These are phyloP conservation scores for Hydriomena furcata DNA, from an alignment of 2,888 invertebrate species.

Conservation along the genomic window DNA sequence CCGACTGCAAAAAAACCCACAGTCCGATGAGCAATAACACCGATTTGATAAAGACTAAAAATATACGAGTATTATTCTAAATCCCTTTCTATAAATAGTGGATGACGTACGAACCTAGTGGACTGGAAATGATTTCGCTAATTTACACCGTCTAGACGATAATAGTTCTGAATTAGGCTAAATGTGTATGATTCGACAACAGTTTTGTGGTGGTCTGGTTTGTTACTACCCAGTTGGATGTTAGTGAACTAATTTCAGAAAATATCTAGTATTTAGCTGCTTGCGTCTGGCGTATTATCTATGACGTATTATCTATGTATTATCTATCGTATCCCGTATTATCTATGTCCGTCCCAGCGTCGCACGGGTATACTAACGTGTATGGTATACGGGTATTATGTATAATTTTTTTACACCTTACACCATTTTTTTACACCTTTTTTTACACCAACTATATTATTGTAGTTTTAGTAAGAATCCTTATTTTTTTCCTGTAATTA, in stretches of 20 bases:
- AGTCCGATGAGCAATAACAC: constrained; percentile 2
- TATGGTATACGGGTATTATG: too few relatives aligned
- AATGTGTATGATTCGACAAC: constrained; percentile 30
- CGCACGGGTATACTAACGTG: too few relatives aligned
- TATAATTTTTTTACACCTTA: too few relatives aligned
- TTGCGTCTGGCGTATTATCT: too few relatives aligned
- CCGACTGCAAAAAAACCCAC: neutral
- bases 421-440: too few relatives aligned
- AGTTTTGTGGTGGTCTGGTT: constrained; percentile 21
- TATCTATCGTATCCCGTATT: too few relatives aligned
- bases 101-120: constrained; percentile 42
- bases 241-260: constrained; percentile 2
- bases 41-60: neutral
- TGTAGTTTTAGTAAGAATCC: too few relatives aligned
- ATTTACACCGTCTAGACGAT: constrained; percentile 45
- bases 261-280: neutral
- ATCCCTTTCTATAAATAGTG: constrained; percentile 25
- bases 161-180: constrained; percentile 40
- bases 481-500: too few relatives aligned
- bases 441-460: too few relatives aligned
- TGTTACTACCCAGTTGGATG: constrained; percentile 21
- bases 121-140: constrained; percentile 39
- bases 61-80: neutral
- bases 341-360: too few relatives aligned
- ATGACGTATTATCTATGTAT: too few relatives aligned